Base-by-base conservation (phyloP, 2,113 vertebrate species). In the Callaeas wilsoni region DNA sequence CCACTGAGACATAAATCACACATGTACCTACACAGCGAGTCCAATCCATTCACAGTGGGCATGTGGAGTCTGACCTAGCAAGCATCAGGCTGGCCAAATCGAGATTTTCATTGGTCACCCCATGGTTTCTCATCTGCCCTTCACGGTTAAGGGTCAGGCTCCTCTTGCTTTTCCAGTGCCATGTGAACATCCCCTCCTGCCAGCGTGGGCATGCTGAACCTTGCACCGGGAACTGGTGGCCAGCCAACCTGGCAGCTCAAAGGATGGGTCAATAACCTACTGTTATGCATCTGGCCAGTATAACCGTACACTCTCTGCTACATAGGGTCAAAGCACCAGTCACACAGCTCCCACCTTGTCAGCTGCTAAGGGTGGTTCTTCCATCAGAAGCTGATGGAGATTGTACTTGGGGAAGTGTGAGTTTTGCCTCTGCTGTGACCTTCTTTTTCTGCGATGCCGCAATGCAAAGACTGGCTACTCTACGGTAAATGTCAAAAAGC, bases 1-100 rank as follows among this genome's bases (percentile, higher is more conserved):
- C 33, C 52, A 32, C 56, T 9, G 44, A 91, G 69, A 94, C 46
- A 77, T 55, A 93, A 93, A 82, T 91, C 64, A 78, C 65, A 56
- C 52, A 52, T 33, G 69, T 75, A 89, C 81, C 84, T 42, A 39
- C 81, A 70, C 50, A 82, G 69, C 1, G 1, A 95, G 69, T 75
- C 95, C 39, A 84, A 52, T 84, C 74, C 77, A 47, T 67, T 94
- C 95, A 78, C 84, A 87, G 87, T 20, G 92, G 84, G 91, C 87
- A 59, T 63, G 77, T 60, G 87, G 84, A 94, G 87, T 27, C 55
- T 7, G 30, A 81, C 81, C 73, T 89, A 91, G 77, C 87, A 91
- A 96, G 84, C 65, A 32, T 27, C 77, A 59, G 35, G 59, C 89
- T 87, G 81, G 80, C 73, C 89, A 96, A 63, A 79, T 15, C 13